Base-by-base conservation (phyloP, 2,888 invertebrate genomes). In the Zaprionus bogoriensis region DNA sequence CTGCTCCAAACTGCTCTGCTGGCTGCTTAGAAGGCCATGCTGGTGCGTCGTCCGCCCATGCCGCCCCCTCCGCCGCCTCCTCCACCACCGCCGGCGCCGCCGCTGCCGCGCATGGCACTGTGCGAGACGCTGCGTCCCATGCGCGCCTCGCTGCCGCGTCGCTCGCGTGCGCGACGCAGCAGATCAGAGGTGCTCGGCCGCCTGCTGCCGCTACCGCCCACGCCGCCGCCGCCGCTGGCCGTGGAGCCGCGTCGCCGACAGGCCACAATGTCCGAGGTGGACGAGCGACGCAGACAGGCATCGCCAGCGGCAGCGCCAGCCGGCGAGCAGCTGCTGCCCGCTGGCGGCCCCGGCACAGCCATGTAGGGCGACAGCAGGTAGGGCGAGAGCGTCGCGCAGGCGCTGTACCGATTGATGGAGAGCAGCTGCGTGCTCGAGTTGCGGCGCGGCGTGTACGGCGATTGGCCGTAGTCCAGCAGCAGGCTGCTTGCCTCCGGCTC, bases 111-210 rank as follows among this genome's bases (percentile, higher is more conserved):
- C 69, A 72, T 72, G 3, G 87, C 88, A 28, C 90, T 87, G 42
- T 91, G 91, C 48, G 91, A 91, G 14, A 90, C 82, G 72, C 91
- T 91, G 61, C 91, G 87, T 3, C 90, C 88, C 80, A 90, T 90
- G 30, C 90, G 88, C 9, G 88, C 87, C 74, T 89, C 91, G 54
- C 90, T 90, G 59, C 90, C 89, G 52, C 89, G 89, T 6, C 91
- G 84, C 58, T 91, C 91, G 30, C 91, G 87, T 10, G 90, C 91
- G 22, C 84, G 86, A 10, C 91, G 77, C 61, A 91, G 61, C 47
- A 91, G 59, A 82, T 91, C 90, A 54, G 90, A 89, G 19, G 91
- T 91, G 62, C 90, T 90, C 41, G 91, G 91, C 32, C 91, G 85
- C 0, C 91, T 87, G 64, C 88, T 89, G 39, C 79, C 82, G 74